phyloP scores from a whole-genome alignment of 1,140 invertebrate species.

The Watersipora subatra region DNA sequence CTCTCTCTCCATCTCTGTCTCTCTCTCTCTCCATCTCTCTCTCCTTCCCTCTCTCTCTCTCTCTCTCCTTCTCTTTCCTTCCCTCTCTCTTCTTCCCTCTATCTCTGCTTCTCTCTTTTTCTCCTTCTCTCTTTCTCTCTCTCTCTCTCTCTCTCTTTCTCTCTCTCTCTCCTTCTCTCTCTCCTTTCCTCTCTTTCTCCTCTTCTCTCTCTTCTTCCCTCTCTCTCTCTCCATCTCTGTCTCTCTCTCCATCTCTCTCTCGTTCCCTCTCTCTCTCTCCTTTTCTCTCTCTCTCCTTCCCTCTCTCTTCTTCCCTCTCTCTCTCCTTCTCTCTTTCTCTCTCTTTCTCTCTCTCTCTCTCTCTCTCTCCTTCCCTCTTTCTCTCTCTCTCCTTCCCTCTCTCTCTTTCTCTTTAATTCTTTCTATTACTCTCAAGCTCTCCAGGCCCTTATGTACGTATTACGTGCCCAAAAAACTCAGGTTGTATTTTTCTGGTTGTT shows the following conservation, averaged over 20 bases:
- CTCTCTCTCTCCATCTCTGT: too few species aligned
- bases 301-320: conserved; percentile 3
- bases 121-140: neutral
- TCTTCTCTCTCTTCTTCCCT: neutral
- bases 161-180: neutral
- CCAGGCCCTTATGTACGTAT: neutral
- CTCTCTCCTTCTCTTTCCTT: neutral
- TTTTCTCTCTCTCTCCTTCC: neutral
- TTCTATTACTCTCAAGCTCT: neutral
- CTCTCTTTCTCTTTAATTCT: conserved; percentile 3
- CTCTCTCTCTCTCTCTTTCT: neutral
- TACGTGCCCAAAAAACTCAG: neutral
- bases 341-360: neutral
- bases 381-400: neutral
- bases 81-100: neutral
- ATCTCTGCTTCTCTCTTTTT: too few species aligned
- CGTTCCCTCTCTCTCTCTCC: too few species aligned
- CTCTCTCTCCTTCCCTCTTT: neutral
- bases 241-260: too few species aligned
- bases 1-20: too few species aligned
- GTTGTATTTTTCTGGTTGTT: neutral
- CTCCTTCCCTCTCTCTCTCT: neutral
- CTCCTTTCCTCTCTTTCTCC: neutral
- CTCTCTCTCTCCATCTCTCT: too few species aligned
- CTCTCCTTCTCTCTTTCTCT: neutral